These are phyloP conservation scores for Dendrolimus pini DNA, from an alignment of 2,888 invertebrate genomes.

Conservation along the genomic window DNA sequence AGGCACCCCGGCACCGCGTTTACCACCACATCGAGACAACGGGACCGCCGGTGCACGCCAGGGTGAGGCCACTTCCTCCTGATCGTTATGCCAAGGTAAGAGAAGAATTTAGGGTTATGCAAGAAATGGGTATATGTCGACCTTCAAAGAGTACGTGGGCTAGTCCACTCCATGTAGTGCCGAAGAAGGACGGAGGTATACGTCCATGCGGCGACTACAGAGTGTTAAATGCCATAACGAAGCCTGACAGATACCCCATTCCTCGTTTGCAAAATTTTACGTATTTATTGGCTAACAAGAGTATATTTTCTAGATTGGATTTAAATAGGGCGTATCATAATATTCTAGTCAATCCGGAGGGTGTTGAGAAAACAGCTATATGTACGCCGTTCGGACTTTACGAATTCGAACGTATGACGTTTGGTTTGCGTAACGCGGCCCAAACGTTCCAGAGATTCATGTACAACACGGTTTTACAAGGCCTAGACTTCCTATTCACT, in stretches of 20 bases:
- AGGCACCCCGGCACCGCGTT: slow-evolving; percentile 12
- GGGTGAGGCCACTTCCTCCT: slow-evolving; percentile 30
- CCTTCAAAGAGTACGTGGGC: slow-evolving; percentile 45
- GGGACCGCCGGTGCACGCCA: slow-evolving; percentile 30
- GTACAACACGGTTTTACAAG: slow-evolving; percentile 9
- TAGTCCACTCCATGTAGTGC: slow-evolving; percentile 21
- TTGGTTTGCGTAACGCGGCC: slow-evolving; percentile 8
- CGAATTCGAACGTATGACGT: slow-evolving; percentile 3
- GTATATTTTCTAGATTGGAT: slow-evolving; percentile 3
- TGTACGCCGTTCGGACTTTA: slow-evolving; percentile 1
- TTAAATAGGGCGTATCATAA: slow-evolving; percentile 7
- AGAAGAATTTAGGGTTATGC: slow-evolving; percentile 29
- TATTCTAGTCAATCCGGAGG: not conserved
- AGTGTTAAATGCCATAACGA: slow-evolving; percentile 3
- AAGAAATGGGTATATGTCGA: slow-evolving; percentile 39
- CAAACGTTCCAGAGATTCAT: slow-evolving; percentile 16
- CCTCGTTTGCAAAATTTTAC: slow-evolving; percentile 9
- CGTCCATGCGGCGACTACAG: slow-evolving; percentile 5
- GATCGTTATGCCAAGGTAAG: slow-evolving; percentile 28
- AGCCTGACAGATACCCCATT: slow-evolving; percentile 7
- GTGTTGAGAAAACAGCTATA: slow-evolving; percentile 7
- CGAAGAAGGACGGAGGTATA: slow-evolving; percentile 16
- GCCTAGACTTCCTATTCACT: slow-evolving; percentile 12
- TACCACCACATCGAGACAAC: slow-evolving; percentile 29
- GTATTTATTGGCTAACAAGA: slow-evolving; percentile 4